Evolutionary conservation across 2,797 vertebrate species (phyloP).

Genomic region (Mastacembelus armatus): DNA sequence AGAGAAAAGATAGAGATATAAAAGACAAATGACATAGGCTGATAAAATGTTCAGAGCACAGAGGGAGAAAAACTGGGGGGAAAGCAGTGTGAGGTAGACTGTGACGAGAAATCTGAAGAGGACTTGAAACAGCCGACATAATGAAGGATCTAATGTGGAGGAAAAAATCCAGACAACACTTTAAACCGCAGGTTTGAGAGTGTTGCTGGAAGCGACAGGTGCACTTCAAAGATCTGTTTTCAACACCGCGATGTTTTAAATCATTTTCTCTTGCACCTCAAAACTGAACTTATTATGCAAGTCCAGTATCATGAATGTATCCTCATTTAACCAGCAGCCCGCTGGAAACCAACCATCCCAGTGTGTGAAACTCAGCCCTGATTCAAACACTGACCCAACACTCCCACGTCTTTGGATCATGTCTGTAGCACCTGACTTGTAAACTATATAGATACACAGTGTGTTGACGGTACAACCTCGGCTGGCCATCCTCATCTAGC

Average conservation of each 20-base stretch:
- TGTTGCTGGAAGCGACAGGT: conserved; percentile 38
- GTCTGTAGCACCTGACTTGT: not conserved
- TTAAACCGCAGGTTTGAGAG: conserved; percentile 28
- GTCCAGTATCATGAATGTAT: not conserved
- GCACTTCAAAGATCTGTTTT: conserved; percentile 38
- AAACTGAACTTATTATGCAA: conserved; percentile 1
- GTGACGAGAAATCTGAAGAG: conserved; percentile 58
- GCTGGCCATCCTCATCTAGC: no score
- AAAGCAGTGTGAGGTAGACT: conserved; percentile 27
- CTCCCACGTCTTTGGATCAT: not conserved
- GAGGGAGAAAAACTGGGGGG: conserved; percentile 1
- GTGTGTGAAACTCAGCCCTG: not conserved
- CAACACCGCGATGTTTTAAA: no score
- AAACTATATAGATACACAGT: no score
- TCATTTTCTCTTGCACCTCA: no score
- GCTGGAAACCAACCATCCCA: not conserved
- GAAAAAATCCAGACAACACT: conserved; percentile 10
- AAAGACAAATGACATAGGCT: conserved; percentile 51
- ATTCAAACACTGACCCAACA: not conserved
- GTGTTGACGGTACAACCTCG: no score
- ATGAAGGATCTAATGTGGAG: conserved; percentile 42
- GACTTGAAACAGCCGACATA: conserved; percentile 48
- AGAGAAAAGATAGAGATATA: conserved; percentile 38
- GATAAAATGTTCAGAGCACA: conserved; percentile 53
- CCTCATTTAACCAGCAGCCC: not conserved